These are phyloP conservation scores for Caerostris darwini DNA, from an alignment of 1,140 invertebrate species.

Conservation along the genomic window DNA sequence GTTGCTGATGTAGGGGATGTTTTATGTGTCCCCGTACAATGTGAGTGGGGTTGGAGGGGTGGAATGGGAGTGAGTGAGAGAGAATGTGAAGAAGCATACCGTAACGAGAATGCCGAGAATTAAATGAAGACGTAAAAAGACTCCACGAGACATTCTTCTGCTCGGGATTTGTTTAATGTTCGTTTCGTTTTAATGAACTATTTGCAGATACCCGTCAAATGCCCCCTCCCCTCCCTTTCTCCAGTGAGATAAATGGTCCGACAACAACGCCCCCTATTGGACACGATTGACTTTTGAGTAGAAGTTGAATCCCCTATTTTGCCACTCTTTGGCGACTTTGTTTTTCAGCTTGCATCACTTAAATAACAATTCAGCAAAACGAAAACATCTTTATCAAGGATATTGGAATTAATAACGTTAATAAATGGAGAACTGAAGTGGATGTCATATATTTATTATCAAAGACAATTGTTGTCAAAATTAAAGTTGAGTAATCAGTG, in stretches of 20 bases:
- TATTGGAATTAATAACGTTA: too few relatives aligned
- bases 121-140: conserved; percentile 66
- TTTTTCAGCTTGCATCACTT: neutral
- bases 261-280: neutral
- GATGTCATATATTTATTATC: too few relatives aligned
- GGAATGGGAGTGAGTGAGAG: neutral
- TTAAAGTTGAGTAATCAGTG: too few relatives aligned
- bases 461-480: too few relatives aligned
- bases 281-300: neutral
- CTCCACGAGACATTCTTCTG: neutral
- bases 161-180: conserved; percentile 59
- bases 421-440: too few relatives aligned
- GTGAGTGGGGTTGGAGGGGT: too few relatives aligned
- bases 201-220: conserved; percentile 38
- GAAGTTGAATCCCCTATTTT: neutral
- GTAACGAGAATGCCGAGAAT: neutral
- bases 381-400: too few relatives aligned
- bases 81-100: neutral
- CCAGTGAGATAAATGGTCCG: neutral
- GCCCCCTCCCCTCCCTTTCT: neutral
- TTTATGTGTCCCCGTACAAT: too few relatives aligned
- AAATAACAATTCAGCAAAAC: too few relatives aligned
- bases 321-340: neutral
- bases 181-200: conserved; percentile 61
- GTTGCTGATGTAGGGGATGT: conserved; percentile 39